These are phyloP conservation scores for Meloidogyne chitwoodi DNA, from an alignment of 1,140 invertebrate species.

Conservation along the genomic window DNA sequence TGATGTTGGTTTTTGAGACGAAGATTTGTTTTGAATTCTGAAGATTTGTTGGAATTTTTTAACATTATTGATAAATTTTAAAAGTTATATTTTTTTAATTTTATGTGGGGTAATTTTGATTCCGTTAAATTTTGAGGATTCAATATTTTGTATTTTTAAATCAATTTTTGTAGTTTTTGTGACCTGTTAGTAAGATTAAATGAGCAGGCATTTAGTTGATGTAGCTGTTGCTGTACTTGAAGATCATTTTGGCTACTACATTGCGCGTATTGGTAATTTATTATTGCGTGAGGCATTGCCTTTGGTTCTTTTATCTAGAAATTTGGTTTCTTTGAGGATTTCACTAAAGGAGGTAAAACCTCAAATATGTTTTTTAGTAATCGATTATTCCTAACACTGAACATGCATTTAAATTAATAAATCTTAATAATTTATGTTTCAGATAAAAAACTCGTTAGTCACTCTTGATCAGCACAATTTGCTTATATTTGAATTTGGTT, in stretches of 20 bases:
- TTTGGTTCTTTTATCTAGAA: conserved; percentile 13
- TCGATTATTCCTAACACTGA: too few relatives aligned
- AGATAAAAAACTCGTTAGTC: conserved; percentile 31
- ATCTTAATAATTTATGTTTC: too few relatives aligned
- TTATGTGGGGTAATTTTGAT: not conserved
- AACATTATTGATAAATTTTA: not conserved
- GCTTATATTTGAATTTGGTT: conserved; percentile 19
- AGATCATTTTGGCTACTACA: conserved; percentile 42
- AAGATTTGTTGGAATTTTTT: not conserved
- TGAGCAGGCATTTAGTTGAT: conserved; percentile 12
- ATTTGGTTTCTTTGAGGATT: conserved; percentile 1
- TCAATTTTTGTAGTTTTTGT: too few relatives aligned
- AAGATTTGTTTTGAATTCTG: not conserved
- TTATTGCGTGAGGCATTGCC: conserved; percentile 24
- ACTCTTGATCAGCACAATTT: conserved; percentile 44
- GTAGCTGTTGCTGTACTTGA: conserved; percentile 38
- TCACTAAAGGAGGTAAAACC: not conserved
- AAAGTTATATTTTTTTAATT: not conserved
- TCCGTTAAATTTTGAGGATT: not conserved
- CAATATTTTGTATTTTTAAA: too few relatives aligned
- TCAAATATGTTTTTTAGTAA: not conserved
- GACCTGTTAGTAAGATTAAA: not conserved
- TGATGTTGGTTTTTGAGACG: not conserved
- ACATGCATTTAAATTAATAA: too few relatives aligned
- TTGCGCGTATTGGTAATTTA: conserved; percentile 20